These are phyloP conservation scores for Cynopterus sphinx DNA, from an alignment of 2,797 vertebrate species.

Conservation along the genomic window DNA sequence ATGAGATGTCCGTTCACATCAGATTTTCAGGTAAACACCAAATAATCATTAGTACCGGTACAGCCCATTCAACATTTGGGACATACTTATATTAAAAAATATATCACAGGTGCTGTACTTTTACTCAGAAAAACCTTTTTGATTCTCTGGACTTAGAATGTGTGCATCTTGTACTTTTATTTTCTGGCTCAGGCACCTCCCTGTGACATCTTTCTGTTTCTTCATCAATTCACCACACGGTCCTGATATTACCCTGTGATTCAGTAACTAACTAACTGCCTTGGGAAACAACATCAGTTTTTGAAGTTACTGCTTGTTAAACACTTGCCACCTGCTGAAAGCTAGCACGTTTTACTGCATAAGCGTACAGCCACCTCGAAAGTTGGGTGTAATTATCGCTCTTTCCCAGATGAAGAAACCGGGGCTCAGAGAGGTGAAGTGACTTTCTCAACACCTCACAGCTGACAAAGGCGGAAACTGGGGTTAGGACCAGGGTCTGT, in stretches of 20 bases:
- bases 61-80: not conserved
- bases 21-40: not conserved
- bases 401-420: not conserved
- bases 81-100: not conserved
- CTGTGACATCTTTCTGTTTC: not conserved
- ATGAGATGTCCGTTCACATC: not conserved
- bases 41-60: not conserved
- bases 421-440: not conserved
- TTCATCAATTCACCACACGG: rapidly evolving
- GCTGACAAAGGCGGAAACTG: not conserved
- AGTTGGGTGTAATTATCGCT: not conserved
- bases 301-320: not conserved
- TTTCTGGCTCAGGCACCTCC: not conserved
- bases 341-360: not conserved
- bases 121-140: not conserved
- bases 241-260: not conserved
- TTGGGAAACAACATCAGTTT: not conserved
- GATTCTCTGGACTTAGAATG: not conserved
- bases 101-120: not conserved
- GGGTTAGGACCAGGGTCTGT: not conserved
- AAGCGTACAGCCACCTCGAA: too few species aligned
- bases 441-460: not conserved
- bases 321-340: not conserved
- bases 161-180: not conserved
- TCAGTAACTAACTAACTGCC: not conserved